Base-by-base conservation (phyloP, 2,797 vertebrate genomes). In the Amblyraja radiata region DNA sequence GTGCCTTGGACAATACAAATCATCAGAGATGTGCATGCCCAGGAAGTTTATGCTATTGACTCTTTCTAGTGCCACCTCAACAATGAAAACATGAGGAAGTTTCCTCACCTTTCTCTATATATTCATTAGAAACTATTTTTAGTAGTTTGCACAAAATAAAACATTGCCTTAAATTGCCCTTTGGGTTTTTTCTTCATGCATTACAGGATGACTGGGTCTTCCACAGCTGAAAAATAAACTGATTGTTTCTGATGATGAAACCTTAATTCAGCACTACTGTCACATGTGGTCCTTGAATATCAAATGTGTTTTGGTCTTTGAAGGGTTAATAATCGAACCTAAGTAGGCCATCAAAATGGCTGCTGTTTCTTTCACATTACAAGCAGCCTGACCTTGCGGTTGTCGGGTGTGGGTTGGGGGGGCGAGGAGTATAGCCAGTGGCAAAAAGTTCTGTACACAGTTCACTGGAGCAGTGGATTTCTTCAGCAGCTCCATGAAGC, bases 401-500 rank as follows among this genome's bases (percentile, higher is more conserved):
- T 73, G 71, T 36, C 36, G 23, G 90, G 65, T 91, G 65, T 91
- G 90, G 68, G 39, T 46, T 25, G 68, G 90, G 68, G 68, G 90
- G 68, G 90, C 14, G 39, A 92, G 39, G 90, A 73, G 90, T 58
- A 28, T 92, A 92, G 90, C 90, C 90, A 54, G 90, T 76, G 90
- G 90, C 90, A 92, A 39, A 76, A 76, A 76, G 73, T 76, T 92
- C 90, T 74, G 68, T 92, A 58, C 23, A 92, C 90, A 92, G 90
- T 92, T 92, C 90, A 92, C 9, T 92, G 90, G 90, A 92, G 90
- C 90, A 74, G 36, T 92, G 71, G 90, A 92, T 92, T 92, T 76
- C 90, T 92, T 92, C 68, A 74, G 90, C 90, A 74, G 39, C 68
- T 92, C 90, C 71, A 13, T 91, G 90, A 93, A 93, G 93, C 93